Conservation (phyloP, 2,888 invertebrate genomes). For the Drosophila mayaguana region DNA sequence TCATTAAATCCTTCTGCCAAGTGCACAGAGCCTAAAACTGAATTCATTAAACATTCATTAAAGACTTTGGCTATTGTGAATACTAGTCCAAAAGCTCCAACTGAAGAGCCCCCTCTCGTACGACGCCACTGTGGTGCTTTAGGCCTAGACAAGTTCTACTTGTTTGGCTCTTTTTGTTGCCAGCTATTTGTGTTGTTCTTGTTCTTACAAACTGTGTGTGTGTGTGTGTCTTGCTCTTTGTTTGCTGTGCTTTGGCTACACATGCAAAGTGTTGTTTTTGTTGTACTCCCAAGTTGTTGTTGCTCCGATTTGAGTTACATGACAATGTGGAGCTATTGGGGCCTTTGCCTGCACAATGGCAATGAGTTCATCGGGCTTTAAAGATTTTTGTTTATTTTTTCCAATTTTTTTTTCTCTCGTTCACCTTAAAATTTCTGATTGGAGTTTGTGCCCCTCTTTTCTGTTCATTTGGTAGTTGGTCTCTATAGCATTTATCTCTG, state of each 20-base stretch:
- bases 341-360: conserved; percentile 61
- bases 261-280: conserved; percentile 76
- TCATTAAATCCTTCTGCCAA: not conserved
- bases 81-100: not conserved
- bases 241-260: conserved; percentile 58
- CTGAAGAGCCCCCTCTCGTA: conserved; percentile 11
- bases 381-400: conserved; percentile 9
- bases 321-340: conserved; percentile 71
- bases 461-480: conserved; percentile 31
- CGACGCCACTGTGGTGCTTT: conserved; percentile 48
- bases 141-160: conserved; percentile 76
- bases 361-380: conserved; percentile 64
- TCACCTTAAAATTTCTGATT: conserved; percentile 46
- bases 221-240: conserved; percentile 46
- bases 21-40: not conserved
- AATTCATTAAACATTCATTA: not conserved
- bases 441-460: conserved; percentile 19
- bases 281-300: conserved; percentile 47
- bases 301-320: conserved; percentile 66
- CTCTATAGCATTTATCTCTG: not conserved
- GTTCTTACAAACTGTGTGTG: conserved; percentile 39
- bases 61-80: not conserved
- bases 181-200: conserved; percentile 55
- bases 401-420: conserved; percentile 12
- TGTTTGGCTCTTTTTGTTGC: conserved; percentile 56